Base-by-base conservation (phyloP, 2,113 vertebrate species). In the Psittacara wagleri region DNA sequence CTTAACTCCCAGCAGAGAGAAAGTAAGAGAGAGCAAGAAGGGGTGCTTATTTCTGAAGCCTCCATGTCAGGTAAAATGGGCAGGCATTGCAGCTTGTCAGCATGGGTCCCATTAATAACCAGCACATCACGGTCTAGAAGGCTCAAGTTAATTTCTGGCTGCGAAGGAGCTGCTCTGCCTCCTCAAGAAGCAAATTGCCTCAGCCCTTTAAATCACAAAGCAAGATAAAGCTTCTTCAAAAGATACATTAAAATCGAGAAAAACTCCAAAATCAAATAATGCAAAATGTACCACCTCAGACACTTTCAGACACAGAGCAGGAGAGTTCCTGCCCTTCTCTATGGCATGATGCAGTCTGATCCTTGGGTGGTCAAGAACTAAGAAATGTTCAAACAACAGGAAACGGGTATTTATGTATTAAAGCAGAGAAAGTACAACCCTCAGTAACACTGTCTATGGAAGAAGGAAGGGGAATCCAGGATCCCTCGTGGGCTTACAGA, bases 71-170 rank as follows among this genome's bases (percentile, higher is more conserved):
- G 74, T 82, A 69, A 76, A 27, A 64, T 0, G 1, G 67, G 28
- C 55, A 90, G 52, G 18, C 54, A 31, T 62, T 78, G 33, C 79
- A 70, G 44, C 43, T 78, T 83, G 67, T 76, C 90, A 87, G 75
- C 85, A 59, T 67, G 78, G 20, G 37, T 44, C 70, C 84, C 57
- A 17, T 29, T 91, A 93, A 94, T 85, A 84, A 66, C 62, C 69
- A 95, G 62, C 57, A 82, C 35, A 55, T 51, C 41, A 62, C 54
- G 24, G 29, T 29, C 61, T 70, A 61, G 46, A 83, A 93, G 74
- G 51, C 77, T 84, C 54, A 86, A 81, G 37, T 2, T 51, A 91
- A 63, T 55, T 78, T 33, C 83, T 51, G 64, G 29, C 55, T 83
- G 49, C 24, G 72, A 70, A 93, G 46, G 19, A 93, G 33, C 18